Conservation (phyloP, 2,797 vertebrate genomes). For the Lepus oiostolus region DNA sequence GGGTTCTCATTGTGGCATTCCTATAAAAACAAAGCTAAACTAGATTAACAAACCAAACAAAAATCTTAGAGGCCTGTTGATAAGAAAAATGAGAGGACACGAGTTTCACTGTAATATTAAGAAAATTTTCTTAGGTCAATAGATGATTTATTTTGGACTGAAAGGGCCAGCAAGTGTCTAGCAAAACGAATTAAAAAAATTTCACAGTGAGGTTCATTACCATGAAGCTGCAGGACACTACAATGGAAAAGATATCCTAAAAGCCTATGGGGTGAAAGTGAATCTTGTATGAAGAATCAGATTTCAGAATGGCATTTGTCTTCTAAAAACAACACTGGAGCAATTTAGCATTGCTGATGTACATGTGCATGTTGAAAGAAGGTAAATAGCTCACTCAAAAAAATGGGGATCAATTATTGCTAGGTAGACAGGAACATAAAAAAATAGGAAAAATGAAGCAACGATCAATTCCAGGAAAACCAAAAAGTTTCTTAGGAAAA, state of each 20-base stretch:
- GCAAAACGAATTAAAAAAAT: constrained; percentile 7
- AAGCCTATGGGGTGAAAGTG: not conserved
- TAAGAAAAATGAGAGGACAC: not conserved
- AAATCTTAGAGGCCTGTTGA: not conserved
- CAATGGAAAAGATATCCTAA: not conserved
- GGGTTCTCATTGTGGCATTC: not conserved
- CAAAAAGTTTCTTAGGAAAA: constrained; percentile 24
- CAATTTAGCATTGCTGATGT: not conserved
- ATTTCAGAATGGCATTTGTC: not conserved
- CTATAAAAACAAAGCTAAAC: not conserved
- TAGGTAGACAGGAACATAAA: constrained; percentile 10
- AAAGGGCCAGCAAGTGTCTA: not conserved
- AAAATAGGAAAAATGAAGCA: not conserved
- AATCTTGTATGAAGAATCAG: not conserved
- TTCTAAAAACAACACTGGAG: not conserved
- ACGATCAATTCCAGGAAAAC: constrained; percentile 45
- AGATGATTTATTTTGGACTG: not conserved
- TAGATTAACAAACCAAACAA: not conserved
- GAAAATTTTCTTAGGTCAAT: not conserved
- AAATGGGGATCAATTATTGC: not conserved
- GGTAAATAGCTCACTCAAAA: not conserved
- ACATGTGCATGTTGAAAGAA: not conserved
- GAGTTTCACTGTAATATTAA: not conserved
- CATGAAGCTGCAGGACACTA: not conserved
- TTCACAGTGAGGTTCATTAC: not conserved